phyloP scores from a whole-genome alignment of 2,888 invertebrate species.

The Apotomis capreana region DNA sequence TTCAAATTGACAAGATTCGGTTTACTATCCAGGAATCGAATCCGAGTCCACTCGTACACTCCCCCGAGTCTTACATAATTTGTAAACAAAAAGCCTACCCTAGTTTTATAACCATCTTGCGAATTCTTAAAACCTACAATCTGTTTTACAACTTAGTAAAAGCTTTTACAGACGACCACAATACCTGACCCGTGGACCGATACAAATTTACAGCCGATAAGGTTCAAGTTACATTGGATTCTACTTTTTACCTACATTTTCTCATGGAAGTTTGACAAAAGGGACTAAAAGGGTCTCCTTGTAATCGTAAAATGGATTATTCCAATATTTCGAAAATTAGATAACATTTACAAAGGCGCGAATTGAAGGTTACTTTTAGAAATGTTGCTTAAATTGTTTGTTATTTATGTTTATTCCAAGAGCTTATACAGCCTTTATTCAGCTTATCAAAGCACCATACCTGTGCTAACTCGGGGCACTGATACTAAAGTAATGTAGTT shows the following conservation, averaged over 20 bases:
- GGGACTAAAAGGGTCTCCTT: constrained; percentile 30
- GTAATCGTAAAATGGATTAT: constrained; percentile 31
- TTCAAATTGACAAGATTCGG: background rate
- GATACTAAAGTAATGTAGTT: too few species aligned
- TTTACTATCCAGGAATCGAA: background rate
- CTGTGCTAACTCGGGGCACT: too few species aligned
- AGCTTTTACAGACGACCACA: constrained; percentile 27
- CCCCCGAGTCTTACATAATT: constrained; percentile 7
- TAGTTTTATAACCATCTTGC: constrained; percentile 26
- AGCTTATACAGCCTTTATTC: too few species aligned
- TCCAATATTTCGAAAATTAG: constrained; percentile 35
- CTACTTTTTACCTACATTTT: constrained; percentile 31
- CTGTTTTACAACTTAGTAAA: constrained; percentile 32
- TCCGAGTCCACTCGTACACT: background rate
- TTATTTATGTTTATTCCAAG: too few species aligned
- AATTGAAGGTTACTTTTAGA: constrained; percentile 3
- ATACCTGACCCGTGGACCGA: background rate
- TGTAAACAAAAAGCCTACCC: constrained; percentile 19
- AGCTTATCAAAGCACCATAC: too few species aligned
- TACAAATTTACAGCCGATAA: background rate
- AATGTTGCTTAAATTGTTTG: background rate
- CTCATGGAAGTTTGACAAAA: constrained; percentile 24
- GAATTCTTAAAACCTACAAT: constrained; percentile 34
- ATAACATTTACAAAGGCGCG: constrained; percentile 18
- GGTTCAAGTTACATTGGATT: constrained; percentile 8